A percentile compares a stretch with the other conserved stretches of the same genome.
These are phyloP conservation scores for Caenorhabditis wallacei DNA, from an alignment of 2,888 invertebrate genomes.

Conservation along the genomic window DNA sequence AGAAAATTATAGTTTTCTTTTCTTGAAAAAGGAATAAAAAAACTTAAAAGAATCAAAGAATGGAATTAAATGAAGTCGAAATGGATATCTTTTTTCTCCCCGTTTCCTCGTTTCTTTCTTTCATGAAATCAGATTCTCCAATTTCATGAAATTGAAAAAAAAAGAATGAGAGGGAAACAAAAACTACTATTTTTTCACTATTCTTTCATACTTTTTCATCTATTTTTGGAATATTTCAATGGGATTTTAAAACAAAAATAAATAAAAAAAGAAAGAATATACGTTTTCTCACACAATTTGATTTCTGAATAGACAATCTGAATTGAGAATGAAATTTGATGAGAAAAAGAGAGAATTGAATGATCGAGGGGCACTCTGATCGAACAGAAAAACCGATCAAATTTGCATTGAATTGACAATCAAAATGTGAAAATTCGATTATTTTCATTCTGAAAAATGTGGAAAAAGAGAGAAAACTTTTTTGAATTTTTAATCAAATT, in stretches of 20 bases:
- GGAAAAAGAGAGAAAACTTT: neutral
- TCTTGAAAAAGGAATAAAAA: neutral
- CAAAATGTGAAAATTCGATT: constrained; percentile 11
- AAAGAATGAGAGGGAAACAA: constrained; percentile 12
- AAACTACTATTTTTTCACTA: constrained; percentile 8
- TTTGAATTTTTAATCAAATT: neutral
- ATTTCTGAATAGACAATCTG: neutral
- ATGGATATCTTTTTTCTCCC: constrained; percentile 30
- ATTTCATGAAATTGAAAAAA: constrained; percentile 34
- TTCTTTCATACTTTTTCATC: constrained; percentile 12
- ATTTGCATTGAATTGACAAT: constrained; percentile 26
- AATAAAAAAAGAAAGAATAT: neutral
- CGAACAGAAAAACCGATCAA: constrained; percentile 4
- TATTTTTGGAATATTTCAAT: constrained; percentile 1
- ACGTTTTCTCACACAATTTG: neutral
- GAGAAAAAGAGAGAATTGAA: neutral
- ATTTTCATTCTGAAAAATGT: constrained; percentile 15
- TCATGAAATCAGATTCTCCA: constrained; percentile 37
- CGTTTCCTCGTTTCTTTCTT: constrained; percentile 11
- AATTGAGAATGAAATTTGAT: neutral
- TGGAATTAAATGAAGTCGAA: constrained; percentile 23
- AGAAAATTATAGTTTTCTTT: neutral
- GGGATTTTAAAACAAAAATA: constrained; percentile 2
- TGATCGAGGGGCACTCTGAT: neutral
- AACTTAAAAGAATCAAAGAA: constrained; percentile 14